Evolutionary conservation across 2,888 invertebrate genomes (phyloP), one percentile per base, ranked within the genome.

Genomic region (Harmothoe impar): DNA sequence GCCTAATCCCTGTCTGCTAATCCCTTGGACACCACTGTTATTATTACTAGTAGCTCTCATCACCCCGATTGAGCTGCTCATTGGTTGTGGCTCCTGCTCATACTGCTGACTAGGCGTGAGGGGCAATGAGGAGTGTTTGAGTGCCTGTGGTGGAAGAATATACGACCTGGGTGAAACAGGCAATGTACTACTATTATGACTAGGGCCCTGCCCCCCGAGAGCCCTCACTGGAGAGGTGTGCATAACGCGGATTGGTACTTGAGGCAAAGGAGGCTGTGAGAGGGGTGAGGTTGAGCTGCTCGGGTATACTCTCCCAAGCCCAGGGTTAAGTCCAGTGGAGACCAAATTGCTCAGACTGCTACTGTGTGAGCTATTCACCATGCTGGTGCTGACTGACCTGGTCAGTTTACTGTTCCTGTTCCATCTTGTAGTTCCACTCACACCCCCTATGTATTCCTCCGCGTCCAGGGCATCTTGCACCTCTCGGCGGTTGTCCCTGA

Each of bases 381-480:
- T 56, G n/a, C 86, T 86, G 17, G 86, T 86, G 20, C 86, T 86
- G 12, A 86, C 86, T 54, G 86, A 86, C 86, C 86, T 15, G 52
- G 86, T 86, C 56, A 86, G 29, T 29, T 86, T 86, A 20, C 43
- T 43, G 62, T 62, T n/a, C 20, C 23, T 62, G 62, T 62, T 43
- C 81, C 81, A 35, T 12, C 81, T 81, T 10, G 81, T 81, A 17
- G 35, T 35, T 31, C 29, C 86, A 20, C 84, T n/a, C 20, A 23
- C 23, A 25, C 56, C 86, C n/a, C 86, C 86, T 12, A 15, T 29
- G 56, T 86, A 86, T 54, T 86, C 86, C 86, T 86, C 86, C 54
- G 25, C 54, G 33, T 86, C 86, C 29, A 25, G 29, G 15, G 86
- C 86, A 25, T 86, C 86, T 25, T 54, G 54, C 0, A 31, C 5